Conservation (phyloP, 2,888 invertebrate genomes). For the Ypsolopha sequella region DNA sequence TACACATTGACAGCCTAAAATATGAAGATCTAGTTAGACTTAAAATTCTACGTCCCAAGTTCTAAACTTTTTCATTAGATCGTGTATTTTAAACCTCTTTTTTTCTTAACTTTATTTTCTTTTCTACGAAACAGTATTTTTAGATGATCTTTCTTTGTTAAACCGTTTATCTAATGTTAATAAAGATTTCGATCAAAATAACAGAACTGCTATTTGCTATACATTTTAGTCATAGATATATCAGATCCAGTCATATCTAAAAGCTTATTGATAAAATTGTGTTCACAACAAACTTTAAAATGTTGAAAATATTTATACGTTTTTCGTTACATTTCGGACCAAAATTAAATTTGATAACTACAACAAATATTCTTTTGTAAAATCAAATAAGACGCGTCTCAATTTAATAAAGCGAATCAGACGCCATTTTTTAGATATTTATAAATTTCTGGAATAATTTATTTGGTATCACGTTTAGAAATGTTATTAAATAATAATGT, state of each 20-base stretch:
- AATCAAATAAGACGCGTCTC: constrained; percentile 9
- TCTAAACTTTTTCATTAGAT: too few species aligned
- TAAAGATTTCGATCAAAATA: constrained; percentile 17
- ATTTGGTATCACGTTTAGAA: neutral
- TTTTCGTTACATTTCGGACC: constrained; percentile 9
- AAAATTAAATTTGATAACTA: constrained; percentile 2
- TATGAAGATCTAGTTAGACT: too few species aligned
- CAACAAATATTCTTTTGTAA: constrained; percentile 13
- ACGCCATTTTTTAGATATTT: neutral
- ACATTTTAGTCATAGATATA: constrained; percentile 30
- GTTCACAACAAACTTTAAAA: constrained; percentile 3
- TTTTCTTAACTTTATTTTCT: neutral
- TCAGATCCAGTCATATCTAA: constrained; percentile 2
- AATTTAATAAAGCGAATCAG: neutral
- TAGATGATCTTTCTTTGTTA: constrained; percentile 64
- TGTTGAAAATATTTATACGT: constrained; percentile 3
- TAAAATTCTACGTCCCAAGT: too few species aligned
- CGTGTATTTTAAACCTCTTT: too few species aligned
- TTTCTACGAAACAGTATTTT: constrained; percentile 47
- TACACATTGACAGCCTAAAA: too few species aligned
- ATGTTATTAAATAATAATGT: neutral
- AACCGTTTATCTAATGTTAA: constrained; percentile 34
- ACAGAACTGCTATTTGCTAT: constrained; percentile 29
- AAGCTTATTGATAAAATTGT: constrained; percentile 26
- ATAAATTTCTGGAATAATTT: constrained; percentile 2